Evolutionary conservation across 2,113 vertebrate genomes (phyloP).

Genomic region (Aramus guarauna): DNA sequence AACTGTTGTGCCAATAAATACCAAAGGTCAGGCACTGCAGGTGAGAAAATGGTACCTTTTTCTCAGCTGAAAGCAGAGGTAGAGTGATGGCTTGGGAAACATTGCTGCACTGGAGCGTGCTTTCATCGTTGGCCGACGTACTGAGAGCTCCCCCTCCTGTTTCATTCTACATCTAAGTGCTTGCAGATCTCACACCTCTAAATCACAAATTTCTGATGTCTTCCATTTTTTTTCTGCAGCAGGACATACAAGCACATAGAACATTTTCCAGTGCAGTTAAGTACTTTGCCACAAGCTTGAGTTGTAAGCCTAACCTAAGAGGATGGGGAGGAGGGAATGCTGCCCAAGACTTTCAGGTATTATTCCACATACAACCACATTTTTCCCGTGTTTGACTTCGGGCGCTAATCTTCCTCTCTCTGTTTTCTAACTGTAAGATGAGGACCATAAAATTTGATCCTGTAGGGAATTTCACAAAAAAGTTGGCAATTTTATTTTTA

Average conservation of each 20-base stretch:
- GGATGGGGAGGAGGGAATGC: background rate
- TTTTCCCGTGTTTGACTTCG: background rate
- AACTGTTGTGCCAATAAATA: background rate
- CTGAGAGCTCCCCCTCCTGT: conserved; percentile 58
- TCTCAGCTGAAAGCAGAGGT: background rate
- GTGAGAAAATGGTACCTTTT: background rate
- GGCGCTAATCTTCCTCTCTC: background rate
- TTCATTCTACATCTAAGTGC: background rate
- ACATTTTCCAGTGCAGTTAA: background rate
- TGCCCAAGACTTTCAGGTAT: background rate
- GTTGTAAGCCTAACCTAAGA: background rate
- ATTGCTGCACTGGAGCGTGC: accelerated
- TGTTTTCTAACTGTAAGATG: background rate
- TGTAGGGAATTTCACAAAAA: background rate
- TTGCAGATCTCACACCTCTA: background rate
- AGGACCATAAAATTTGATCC: background rate
- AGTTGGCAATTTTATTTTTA: background rate
- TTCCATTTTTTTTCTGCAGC: background rate
- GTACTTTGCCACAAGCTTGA: accelerated
- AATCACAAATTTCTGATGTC: background rate
- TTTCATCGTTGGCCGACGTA: background rate
- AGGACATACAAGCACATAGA: background rate
- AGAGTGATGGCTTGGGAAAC: background rate
- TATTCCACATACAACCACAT: background rate
- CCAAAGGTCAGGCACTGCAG: background rate